Percentiles rank a stretch among this genome's conserved stretches.
phyloP scores from a whole-genome alignment of 2,888 invertebrate species.

The Rosalia funebris region DNA sequence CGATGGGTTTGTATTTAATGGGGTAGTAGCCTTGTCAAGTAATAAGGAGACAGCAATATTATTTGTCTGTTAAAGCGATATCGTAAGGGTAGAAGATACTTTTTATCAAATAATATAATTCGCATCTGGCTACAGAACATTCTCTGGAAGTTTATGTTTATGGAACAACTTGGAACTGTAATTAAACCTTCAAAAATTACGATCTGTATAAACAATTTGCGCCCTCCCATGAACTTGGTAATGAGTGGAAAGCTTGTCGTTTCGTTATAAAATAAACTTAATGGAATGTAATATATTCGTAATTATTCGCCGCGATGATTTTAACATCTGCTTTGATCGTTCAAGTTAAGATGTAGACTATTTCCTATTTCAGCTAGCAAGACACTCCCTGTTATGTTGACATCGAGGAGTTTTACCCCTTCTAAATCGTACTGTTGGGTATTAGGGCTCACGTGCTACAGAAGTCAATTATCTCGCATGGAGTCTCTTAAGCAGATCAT shows the following conservation, averaged over 20 bases:
- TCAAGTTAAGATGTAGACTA: conserved; percentile 27
- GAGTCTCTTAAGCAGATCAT: neutral
- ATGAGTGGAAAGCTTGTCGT: conserved; percentile 47
- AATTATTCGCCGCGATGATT: conserved; percentile 50
- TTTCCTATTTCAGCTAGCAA: conserved; percentile 39
- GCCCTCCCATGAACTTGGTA: conserved; percentile 32
- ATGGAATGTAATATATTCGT: conserved; percentile 54
- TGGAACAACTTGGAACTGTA: too few relatives aligned
- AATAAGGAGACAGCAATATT: too few relatives aligned
- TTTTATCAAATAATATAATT: too few relatives aligned
- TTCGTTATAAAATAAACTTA: conserved; percentile 48
- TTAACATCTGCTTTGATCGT: conserved; percentile 49
- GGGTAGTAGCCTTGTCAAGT: too few relatives aligned
- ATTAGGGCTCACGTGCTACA: conserved; percentile 39
- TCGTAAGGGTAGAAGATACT: too few relatives aligned
- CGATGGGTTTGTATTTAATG: too few relatives aligned
- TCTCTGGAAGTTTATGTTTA: too few relatives aligned
- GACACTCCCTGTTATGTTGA: conserved; percentile 27
- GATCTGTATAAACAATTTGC: too few relatives aligned
- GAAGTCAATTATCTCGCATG: conserved; percentile 37
- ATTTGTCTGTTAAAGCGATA: too few relatives aligned
- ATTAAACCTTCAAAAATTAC: too few relatives aligned
- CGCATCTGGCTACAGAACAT: too few relatives aligned
- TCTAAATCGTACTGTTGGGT: conserved; percentile 27
- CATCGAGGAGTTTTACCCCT: conserved; percentile 9